Conservation (phyloP, 64 coral and sea anemone species). For the Montipora cactus region DNA sequence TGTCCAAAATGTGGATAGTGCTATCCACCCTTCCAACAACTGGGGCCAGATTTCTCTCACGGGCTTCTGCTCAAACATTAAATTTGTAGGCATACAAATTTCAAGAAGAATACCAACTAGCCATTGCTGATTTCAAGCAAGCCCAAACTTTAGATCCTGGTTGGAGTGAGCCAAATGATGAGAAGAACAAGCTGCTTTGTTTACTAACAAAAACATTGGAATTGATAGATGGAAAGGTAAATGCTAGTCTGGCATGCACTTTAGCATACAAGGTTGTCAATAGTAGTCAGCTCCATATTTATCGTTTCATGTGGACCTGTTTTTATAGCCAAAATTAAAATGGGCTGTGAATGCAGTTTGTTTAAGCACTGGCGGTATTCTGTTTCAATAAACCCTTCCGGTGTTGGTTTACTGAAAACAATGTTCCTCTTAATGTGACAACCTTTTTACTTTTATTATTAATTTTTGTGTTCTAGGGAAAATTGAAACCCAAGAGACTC, state of each 20-base stretch:
- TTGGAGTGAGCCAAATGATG: slow-evolving; percentile 74
- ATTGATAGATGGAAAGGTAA: slow-evolving; percentile 84
- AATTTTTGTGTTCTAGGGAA: slow-evolving; percentile 61
- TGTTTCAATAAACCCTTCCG: too few relatives aligned
- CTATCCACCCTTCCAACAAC: too few relatives aligned
- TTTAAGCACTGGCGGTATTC: too few relatives aligned
- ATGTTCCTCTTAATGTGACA: too few relatives aligned
- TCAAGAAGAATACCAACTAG: slow-evolving; percentile 88
- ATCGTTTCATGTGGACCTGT: background rate
- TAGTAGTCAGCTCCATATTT: too few relatives aligned
- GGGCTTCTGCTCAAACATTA: background rate
- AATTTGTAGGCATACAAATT: slow-evolving; percentile 89
- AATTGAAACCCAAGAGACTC: slow-evolving; percentile 89
- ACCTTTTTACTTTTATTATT: too few relatives aligned
- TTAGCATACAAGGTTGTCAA: background rate
- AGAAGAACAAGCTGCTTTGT: slow-evolving; percentile 74
- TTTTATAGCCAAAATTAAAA: too few relatives aligned
- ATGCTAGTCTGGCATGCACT: background rate
- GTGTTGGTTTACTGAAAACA: too few relatives aligned
- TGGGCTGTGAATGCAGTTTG: too few relatives aligned
- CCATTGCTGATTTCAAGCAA: slow-evolving; percentile 82
- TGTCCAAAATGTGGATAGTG: too few relatives aligned
- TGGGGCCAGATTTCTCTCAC: background rate
- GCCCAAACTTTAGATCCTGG: slow-evolving; percentile 79
- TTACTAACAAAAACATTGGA: slow-evolving; percentile 81